A percentile compares a stretch with the other conserved stretches of the same genome.
These are phyloP conservation scores for Alca torda DNA, from an alignment of 2,797 vertebrate species.

Conservation along the genomic window DNA sequence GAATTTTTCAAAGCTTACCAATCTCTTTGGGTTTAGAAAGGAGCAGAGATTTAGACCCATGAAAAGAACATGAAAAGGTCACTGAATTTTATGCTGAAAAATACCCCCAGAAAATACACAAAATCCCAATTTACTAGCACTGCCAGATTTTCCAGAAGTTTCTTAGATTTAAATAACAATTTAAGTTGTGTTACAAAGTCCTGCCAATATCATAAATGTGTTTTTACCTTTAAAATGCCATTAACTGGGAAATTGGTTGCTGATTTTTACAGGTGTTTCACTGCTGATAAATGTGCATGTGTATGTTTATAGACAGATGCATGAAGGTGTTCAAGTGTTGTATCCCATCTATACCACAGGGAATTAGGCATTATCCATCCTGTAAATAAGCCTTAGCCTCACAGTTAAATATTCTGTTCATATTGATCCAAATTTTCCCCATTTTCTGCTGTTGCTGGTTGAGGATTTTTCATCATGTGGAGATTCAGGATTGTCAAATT, in stretches of 20 bases:
- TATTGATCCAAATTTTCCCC: neutral
- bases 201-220: neutral
- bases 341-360: neutral
- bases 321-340: neutral
- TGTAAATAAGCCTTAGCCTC: neutral
- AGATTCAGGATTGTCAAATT: neutral
- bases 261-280: neutral
- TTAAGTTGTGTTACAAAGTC: neutral
- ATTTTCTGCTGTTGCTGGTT: neutral
- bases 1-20: neutral
- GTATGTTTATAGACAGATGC: neutral
- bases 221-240: neutral
- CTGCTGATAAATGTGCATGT: neutral
- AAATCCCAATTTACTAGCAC: neutral
- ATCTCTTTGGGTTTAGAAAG: neutral
- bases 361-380: neutral
- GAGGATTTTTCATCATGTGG: neutral
- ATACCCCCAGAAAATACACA: neutral
- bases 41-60: neutral
- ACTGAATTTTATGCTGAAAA: neutral
- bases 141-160: neutral
- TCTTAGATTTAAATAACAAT: neutral
- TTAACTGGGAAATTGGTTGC: neutral
- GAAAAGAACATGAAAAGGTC: neutral
- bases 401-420: neutral